Percentiles rank a stretch among this genome's conserved stretches.
Conservation (phyloP, 2,797 vertebrate species). For the Tarsius wallacei region DNA sequence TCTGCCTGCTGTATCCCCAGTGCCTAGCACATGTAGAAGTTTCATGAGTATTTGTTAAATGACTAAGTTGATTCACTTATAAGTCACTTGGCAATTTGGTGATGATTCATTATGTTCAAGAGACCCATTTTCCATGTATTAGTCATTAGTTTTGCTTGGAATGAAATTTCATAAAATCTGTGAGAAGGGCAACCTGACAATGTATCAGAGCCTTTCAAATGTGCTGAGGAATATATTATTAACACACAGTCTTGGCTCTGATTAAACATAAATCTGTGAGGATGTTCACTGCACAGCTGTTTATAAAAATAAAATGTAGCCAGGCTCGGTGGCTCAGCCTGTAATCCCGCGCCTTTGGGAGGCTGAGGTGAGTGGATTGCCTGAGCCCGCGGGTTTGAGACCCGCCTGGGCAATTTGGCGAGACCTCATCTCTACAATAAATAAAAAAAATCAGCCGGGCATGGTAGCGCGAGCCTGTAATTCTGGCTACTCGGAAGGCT, state of each 20-base stretch:
- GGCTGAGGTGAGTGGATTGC: too few relatives aligned
- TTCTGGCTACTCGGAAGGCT: too few relatives aligned
- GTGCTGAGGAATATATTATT: neutral
- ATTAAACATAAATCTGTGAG: neutral
- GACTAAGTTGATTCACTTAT: constrained; percentile 55
- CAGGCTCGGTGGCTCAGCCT: too few relatives aligned
- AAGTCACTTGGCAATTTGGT: constrained; percentile 63
- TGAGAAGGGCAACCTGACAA: neutral
- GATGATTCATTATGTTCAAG: constrained; percentile 56
- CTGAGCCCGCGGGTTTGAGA: too few relatives aligned
- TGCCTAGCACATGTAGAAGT: neutral
- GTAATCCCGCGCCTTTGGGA: too few relatives aligned
- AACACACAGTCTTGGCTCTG: neutral
- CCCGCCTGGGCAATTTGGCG: too few relatives aligned
- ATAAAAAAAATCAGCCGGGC: too few relatives aligned
- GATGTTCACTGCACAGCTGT: neutral
- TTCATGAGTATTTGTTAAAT: constrained; percentile 26
- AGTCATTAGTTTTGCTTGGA: constrained; percentile 5
- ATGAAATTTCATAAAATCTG: constrained; percentile 61
- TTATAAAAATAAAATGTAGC: constrained; percentile 22
- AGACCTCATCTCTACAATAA: too few relatives aligned
- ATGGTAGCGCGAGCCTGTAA: too few relatives aligned
- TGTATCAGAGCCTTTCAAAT: neutral
- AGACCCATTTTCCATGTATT: constrained; percentile 46
- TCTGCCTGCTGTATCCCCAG: neutral